Conservation (phyloP, 1,140 invertebrate species). For the Monomorium pharaonis region DNA sequence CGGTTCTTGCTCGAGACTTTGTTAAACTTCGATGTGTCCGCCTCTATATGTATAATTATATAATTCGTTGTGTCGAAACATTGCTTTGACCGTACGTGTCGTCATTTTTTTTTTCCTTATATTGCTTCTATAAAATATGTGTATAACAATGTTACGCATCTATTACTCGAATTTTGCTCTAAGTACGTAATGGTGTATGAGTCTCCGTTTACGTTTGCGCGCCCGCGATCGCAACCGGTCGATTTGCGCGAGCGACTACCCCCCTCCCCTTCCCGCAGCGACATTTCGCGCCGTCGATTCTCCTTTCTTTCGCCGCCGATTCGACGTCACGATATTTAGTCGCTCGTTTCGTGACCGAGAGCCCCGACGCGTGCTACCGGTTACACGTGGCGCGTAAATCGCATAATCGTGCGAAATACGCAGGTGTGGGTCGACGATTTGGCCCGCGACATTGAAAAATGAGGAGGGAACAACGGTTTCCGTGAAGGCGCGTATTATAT, state of each 20-base stretch:
- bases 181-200: conserved; percentile 46
- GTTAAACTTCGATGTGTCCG: conserved; percentile 81
- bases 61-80: conserved; percentile 86
- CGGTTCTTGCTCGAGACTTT: conserved; percentile 53
- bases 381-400: conserved; percentile 31
- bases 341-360: background rate
- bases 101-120: conserved; percentile 73
- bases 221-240: conserved; percentile 14
- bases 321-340: background rate
- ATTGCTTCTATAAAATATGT: conserved; percentile 82
- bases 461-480: background rate
- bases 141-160: conserved; percentile 78
- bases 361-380: background rate
- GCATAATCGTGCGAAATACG: conserved; percentile 34
- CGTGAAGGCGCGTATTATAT: background rate
- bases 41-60: conserved; percentile 79
- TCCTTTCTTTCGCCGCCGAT: background rate
- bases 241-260: background rate
- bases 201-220: conserved; percentile 20
- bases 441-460: background rate
- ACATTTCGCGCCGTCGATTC: background rate
- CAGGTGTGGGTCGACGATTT: conserved; percentile 35
- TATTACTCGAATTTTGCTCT: conserved; percentile 74
- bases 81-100: conserved; percentile 84
- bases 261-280: no score